Evolutionary conservation across 2,113 vertebrate species (phyloP).

Genomic region (Saccopteryx bilineata): DNA sequence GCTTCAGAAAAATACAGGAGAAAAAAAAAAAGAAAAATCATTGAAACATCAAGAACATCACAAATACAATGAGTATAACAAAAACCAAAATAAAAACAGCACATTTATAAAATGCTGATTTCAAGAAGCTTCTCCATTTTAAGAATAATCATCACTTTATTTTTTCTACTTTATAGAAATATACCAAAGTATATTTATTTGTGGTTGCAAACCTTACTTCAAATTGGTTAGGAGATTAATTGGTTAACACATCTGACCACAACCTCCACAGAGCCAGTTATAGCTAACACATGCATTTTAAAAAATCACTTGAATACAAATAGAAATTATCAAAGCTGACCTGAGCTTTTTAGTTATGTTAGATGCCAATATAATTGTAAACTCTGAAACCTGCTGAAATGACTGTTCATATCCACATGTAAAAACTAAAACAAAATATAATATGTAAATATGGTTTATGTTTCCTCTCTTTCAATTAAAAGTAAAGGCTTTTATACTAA

Average conservation of each 20-base stretch:
- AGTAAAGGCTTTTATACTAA: slow-evolving; percentile 24
- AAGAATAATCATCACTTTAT: slow-evolving; percentile 43
- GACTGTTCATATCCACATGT: slow-evolving; percentile 13
- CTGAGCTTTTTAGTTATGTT: slow-evolving; percentile 39
- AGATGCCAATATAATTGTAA: background rate
- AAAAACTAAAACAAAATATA: slow-evolving; percentile 47
- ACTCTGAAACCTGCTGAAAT: background rate
- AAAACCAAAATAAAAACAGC: slow-evolving; percentile 27
- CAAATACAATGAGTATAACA: background rate
- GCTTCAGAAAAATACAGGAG: too few species aligned
- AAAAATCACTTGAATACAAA: slow-evolving; percentile 51
- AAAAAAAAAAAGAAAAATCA: slow-evolving; percentile 64
- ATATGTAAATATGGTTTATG: slow-evolving; percentile 54
- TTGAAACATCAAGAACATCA: slow-evolving; percentile 15
- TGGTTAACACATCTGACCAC: background rate
- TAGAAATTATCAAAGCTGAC: slow-evolving; percentile 17
- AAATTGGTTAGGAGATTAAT: background rate
- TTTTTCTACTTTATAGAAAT: slow-evolving; percentile 30
- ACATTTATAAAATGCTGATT: slow-evolving; percentile 30
- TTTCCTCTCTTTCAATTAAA: background rate
- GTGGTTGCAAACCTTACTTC: slow-evolving; percentile 46
- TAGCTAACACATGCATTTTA: background rate
- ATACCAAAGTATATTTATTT: background rate
- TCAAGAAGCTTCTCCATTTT: slow-evolving; percentile 47
- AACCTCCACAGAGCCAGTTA: background rate